Evolutionary conservation across 2,797 vertebrate genomes (phyloP), one percentile per base, ranked within the genome.

Genomic region (Chaunax sp.): DNA sequence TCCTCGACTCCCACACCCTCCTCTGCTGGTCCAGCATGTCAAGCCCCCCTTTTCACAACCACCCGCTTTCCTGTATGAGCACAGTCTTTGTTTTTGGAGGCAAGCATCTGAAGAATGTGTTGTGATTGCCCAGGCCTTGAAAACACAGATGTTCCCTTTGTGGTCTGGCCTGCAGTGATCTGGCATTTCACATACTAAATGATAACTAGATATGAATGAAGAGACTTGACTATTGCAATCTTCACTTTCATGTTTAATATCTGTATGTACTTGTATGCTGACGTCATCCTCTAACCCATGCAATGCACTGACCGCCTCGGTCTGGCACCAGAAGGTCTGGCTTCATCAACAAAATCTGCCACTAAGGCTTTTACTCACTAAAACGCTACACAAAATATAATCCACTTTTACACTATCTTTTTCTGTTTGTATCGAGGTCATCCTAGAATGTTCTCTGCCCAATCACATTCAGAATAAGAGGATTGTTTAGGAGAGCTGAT

Each of bases 101-200:
- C 71, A 88, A 90, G 76, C 78, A 91, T 93, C 75, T 67, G 33
- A 90, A 81, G 92, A 94, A 94, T 93, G 89, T 87, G 84, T 91
- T 87, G 84, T 75, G 83, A 90, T 84, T 84, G 86, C 23, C 33
- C 67, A 82, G 75, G 63, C 78, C 75, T 89, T 80, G 61, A 81
- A 77, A 86, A 78, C 81, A 84, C 86, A 89, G 80, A 78, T 89
- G 81, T 85, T 82, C 57, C 38, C 73, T 83, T 83, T 83, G 77
- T 86, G 81, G 66, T 76, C 69, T 69, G 63, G 68, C 76, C 33
- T 33, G 16, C 43, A 53, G 30, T 55, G 47, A 64, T 38, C 68
- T 69, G 37, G 56, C 41, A 62, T 76, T 59, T 51, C 73, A 38
- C 55, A 65, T 33, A 33, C 57, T 51, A 62, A 69, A 81, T 78